These are phyloP conservation scores for Drosophila ercepeae DNA, from an alignment of 1,140 invertebrate species.

Conservation along the genomic window DNA sequence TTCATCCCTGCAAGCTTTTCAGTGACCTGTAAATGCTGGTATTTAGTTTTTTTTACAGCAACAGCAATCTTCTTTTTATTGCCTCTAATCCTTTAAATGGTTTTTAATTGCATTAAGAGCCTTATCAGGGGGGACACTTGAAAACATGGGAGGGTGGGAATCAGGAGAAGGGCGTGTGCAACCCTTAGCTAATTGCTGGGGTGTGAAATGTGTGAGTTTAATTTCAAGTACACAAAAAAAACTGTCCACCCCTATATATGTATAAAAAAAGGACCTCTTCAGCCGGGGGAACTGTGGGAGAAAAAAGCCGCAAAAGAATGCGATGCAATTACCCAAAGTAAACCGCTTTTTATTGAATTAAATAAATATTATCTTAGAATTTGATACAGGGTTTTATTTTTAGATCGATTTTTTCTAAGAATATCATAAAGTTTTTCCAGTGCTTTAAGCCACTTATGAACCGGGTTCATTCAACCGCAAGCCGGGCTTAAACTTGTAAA, in stretches of 20 bases:
- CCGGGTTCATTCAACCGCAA: slow-evolving; percentile 64
- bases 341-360: slow-evolving; percentile 40
- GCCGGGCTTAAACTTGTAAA: slow-evolving; percentile 41
- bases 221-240: slow-evolving; percentile 22
- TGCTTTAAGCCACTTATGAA: slow-evolving; percentile 15
- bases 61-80: slow-evolving; percentile 57
- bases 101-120: slow-evolving; percentile 72
- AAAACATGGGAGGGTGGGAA: slow-evolving; percentile 29
- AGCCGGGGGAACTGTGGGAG: slow-evolving; percentile 11
- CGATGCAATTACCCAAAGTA: slow-evolving; percentile 11
- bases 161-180: slow-evolving; percentile 39
- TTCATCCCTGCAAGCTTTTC: slow-evolving; percentile 9
- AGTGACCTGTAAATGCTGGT: slow-evolving; percentile 44
- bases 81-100: slow-evolving; percentile 70
- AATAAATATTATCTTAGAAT: slow-evolving; percentile 24
- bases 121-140: slow-evolving; percentile 62
- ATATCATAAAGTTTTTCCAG: background rate
- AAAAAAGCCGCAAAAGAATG: slow-evolving; percentile 21
- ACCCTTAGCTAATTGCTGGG: slow-evolving; percentile 67
- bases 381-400: too few species aligned
- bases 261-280: slow-evolving; percentile 9
- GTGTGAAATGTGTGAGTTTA: slow-evolving; percentile 61
- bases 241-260: slow-evolving; percentile 39
- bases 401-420: too few species aligned
- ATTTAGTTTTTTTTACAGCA: slow-evolving; percentile 49